phyloP scores from a whole-genome alignment of 1,140 invertebrate genomes.

The Homarus americanus region DNA sequence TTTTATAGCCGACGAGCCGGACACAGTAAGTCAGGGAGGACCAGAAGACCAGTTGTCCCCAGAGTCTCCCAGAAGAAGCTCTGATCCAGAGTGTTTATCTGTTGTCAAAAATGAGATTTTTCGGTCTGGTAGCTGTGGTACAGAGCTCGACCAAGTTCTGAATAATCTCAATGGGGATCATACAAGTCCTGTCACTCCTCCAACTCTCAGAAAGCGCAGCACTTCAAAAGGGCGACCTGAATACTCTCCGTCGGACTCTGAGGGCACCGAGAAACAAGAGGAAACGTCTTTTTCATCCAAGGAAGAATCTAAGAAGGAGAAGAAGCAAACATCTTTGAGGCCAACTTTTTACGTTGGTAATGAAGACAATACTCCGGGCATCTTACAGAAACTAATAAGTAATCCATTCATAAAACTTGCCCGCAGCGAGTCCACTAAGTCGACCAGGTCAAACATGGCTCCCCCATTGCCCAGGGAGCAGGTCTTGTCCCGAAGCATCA shows the following conservation, averaged over 20 bases:
- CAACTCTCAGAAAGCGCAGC: conserved; percentile 60
- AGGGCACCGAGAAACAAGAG: conserved; percentile 6
- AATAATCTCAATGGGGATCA: conserved; percentile 22
- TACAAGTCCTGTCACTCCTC: background rate
- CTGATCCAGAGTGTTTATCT: conserved; percentile 31
- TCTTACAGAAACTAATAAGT: conserved; percentile 33
- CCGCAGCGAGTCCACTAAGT: conserved; percentile 34
- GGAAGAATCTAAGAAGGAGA: conserved; percentile 3
- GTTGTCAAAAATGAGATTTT: conserved; percentile 17
- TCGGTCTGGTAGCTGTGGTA: conserved; percentile 23
- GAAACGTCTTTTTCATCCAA: conserved; percentile 28
- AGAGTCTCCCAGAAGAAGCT: conserved; percentile 2
- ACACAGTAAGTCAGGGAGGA: background rate
- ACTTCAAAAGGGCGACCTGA: conserved; percentile 42
- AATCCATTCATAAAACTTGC: conserved; percentile 17
- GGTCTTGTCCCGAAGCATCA: background rate
- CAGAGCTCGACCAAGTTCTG: conserved; percentile 14
- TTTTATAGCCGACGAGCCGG: conserved; percentile 33
- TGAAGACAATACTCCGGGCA: conserved; percentile 5
- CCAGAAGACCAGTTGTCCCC: background rate
- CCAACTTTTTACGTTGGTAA: background rate
- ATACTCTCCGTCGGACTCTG: background rate
- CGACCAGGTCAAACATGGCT: background rate
- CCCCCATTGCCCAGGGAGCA: background rate
- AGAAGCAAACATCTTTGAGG: background rate